These are phyloP conservation scores for Asbolus verrucosus DNA, from an alignment of 1,140 invertebrate species.

Conservation along the genomic window DNA sequence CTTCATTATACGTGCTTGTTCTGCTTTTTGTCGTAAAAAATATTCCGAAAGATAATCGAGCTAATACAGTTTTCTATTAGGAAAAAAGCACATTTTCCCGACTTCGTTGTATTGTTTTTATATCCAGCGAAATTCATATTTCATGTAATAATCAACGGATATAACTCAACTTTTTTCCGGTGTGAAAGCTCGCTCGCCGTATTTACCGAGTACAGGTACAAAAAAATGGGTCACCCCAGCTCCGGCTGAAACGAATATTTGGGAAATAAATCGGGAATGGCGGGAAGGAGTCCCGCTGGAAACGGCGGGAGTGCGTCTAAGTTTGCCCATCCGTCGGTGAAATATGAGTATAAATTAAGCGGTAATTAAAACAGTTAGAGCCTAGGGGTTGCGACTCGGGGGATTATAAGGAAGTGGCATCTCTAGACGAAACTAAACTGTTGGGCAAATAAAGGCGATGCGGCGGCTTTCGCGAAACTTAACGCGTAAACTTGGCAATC, in stretches of 20 bases:
- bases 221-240: conserved; percentile 7
- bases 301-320: neutral
- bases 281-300: neutral
- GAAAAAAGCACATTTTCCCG: too few relatives aligned
- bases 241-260: too few relatives aligned
- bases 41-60: neutral
- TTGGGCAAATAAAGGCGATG: conserved; percentile 27
- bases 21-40: conserved; percentile 16
- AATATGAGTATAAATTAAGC: conserved; percentile 37
- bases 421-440: conserved; percentile 29
- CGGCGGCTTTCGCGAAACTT: conserved; percentile 15
- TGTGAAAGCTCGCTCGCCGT: too few relatives aligned
- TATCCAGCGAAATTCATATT: too few relatives aligned
- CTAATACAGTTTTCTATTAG: conserved; percentile 1
- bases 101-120: too few relatives aligned
- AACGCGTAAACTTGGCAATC: conserved; percentile 17
- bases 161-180: too few relatives aligned
- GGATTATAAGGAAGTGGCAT: conserved; percentile 35
- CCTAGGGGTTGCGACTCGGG: conserved; percentile 20
- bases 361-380: conserved; percentile 36
- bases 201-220: too few relatives aligned
- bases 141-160: too few relatives aligned
- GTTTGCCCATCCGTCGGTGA: conserved; percentile 22
- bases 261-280: too few relatives aligned
- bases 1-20: conserved; percentile 19